A percentile compares a stretch with the other conserved stretches of the same genome.
Conservation (phyloP, 2,113 vertebrate genomes). For the Paramisgurnus dabryanus region DNA sequence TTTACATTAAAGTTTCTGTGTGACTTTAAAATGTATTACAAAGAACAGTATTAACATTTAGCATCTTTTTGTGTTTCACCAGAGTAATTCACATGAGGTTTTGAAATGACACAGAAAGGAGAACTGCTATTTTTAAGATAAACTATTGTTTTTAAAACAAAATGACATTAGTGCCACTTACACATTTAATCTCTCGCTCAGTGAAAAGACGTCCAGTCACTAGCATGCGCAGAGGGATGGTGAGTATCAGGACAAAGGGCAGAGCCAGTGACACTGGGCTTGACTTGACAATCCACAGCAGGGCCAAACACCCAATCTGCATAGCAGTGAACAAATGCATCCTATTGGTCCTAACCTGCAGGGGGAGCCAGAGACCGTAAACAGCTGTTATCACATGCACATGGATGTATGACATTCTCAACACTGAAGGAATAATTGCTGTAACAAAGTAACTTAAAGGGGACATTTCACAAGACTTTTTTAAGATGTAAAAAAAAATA, state of each 20-base stretch:
- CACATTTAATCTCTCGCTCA: conserved; percentile 86
- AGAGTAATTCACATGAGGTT: too few relatives aligned
- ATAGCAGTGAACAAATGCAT: conserved; percentile 92
- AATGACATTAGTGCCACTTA: conserved; percentile 59
- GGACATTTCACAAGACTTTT: too few relatives aligned
- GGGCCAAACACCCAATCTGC: conserved; percentile 79
- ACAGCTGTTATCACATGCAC: background rate
- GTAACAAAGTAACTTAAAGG: background rate
- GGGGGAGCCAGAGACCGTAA: conserved; percentile 20
- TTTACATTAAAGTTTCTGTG: too few relatives aligned
- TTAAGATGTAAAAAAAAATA: too few relatives aligned
- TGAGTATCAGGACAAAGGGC: conserved; percentile 93
- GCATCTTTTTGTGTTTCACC: too few relatives aligned
- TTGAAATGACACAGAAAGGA: too few relatives aligned
- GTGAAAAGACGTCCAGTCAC: conserved; percentile 84
- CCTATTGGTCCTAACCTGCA: conserved; percentile 88
- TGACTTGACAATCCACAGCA: conserved; percentile 87
- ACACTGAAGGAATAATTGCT: too few relatives aligned
- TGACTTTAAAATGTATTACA: too few relatives aligned
- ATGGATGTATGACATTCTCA: too few relatives aligned
- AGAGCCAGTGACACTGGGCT: conserved; percentile 80
- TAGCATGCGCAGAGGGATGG: conserved; percentile 84
- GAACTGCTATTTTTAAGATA: too few relatives aligned
- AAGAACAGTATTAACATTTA: too few relatives aligned
- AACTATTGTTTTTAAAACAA: too few relatives aligned